These are phyloP conservation scores for Theodoxus fluviatilis DNA, from an alignment of 2,888 invertebrate species.

Conservation along the genomic window DNA sequence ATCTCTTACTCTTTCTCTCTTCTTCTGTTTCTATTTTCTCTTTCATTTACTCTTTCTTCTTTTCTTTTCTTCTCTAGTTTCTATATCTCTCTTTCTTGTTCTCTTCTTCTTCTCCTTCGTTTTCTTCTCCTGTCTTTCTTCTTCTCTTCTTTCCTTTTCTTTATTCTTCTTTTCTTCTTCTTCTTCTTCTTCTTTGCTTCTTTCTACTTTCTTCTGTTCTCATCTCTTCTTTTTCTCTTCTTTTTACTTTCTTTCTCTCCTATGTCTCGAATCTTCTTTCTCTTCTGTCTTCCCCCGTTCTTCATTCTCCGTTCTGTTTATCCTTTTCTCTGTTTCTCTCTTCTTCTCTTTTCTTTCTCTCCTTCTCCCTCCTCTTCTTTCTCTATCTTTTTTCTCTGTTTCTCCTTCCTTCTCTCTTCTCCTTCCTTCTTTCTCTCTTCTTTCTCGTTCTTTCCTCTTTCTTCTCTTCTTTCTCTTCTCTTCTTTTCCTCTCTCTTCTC, in stretches of 20 bases:
- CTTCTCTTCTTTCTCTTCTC: conserved; percentile 15
- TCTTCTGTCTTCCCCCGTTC: background rate
- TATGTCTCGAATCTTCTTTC: background rate
- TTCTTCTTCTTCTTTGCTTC: no score
- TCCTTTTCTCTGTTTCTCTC: background rate
- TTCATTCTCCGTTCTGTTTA: background rate
- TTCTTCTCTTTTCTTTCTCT: background rate
- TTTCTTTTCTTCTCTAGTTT: background rate
- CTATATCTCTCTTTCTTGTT: no score
- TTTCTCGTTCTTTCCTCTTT: conserved; percentile 4
- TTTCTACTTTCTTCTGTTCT: background rate
- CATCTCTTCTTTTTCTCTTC: background rate
- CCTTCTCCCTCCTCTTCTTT: background rate
- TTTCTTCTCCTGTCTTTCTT: no score
- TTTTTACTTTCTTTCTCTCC: background rate
- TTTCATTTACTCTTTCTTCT: background rate
- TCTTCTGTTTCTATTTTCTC: background rate
- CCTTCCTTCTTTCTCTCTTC: conserved; percentile 11
- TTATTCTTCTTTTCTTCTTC: no score
- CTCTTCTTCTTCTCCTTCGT: no score
- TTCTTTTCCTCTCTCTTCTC: conserved; percentile 15
- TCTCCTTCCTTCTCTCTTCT: background rate
- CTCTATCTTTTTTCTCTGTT: background rate
- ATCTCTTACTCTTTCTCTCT: background rate
- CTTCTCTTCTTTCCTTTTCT: no score